phyloP scores from a whole-genome alignment of 2,113 vertebrate species.

The Merops nubicus region DNA sequence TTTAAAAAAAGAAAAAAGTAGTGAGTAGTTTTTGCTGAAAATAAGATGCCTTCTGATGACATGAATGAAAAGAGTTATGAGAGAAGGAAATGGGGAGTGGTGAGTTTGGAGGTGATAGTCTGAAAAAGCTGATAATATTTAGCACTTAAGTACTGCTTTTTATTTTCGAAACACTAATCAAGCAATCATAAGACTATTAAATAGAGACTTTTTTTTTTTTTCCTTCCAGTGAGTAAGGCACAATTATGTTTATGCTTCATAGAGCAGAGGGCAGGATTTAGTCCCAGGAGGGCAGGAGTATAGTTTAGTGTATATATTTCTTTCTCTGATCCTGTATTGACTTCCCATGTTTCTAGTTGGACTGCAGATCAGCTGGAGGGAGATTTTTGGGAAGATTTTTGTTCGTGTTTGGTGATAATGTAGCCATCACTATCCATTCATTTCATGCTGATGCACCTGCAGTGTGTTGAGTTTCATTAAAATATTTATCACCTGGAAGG shows the following conservation, averaged over 20 bases:
- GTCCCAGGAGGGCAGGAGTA: background rate
- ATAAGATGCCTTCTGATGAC: constrained; percentile 51
- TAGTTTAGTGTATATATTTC: background rate
- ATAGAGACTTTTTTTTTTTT: background rate
- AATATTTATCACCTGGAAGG: constrained; percentile 3
- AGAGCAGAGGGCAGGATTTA: background rate
- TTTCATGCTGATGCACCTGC: background rate
- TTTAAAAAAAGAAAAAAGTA: background rate
- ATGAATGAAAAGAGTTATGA: constrained; percentile 32
- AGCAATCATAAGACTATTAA: background rate
- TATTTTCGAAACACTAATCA: constrained; percentile 7
- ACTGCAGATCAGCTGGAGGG: background rate
- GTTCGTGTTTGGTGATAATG: background rate
- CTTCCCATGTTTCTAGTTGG: background rate
- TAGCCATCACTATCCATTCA: background rate
- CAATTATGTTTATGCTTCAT: background rate
- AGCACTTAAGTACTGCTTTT: background rate
- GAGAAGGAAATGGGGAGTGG: background rate
- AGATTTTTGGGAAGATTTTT: background rate
- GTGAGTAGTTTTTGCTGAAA: constrained; percentile 48
- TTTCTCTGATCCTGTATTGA: background rate
- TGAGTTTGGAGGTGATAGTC: background rate
- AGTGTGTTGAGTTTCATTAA: background rate
- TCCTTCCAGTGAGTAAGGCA: background rate
- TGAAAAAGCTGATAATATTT: constrained; percentile 22